These are phyloP conservation scores for Drosophila melanosoma DNA, from an alignment of 2,888 invertebrate species.

Conservation along the genomic window DNA sequence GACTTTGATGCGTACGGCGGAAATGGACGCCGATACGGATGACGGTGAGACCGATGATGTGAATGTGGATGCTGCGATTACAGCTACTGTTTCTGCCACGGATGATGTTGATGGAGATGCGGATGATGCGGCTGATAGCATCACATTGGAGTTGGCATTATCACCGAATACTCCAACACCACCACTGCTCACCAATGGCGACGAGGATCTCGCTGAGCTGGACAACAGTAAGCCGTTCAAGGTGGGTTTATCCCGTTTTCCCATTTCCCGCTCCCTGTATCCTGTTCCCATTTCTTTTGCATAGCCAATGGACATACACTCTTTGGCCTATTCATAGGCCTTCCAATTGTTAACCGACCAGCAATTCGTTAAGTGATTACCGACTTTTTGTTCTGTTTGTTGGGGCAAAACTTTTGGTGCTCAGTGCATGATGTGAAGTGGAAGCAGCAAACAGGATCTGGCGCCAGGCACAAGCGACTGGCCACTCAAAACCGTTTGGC, in stretches of 20 bases:
- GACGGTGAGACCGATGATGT: slow-evolving; percentile 46
- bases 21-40: slow-evolving; percentile 74
- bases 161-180: slow-evolving; percentile 72
- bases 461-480: slow-evolving; percentile 28
- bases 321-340: slow-evolving; percentile 28
- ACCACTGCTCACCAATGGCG: slow-evolving; percentile 62
- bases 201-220: slow-evolving; percentile 68
- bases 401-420: slow-evolving; percentile 31
- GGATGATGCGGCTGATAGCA: slow-evolving; percentile 73
- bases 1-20: slow-evolving; percentile 70
- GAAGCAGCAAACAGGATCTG: slow-evolving; percentile 7
- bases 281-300: background rate
- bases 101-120: slow-evolving; percentile 39
- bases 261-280: background rate
- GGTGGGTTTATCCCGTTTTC: slow-evolving; percentile 46
- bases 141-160: slow-evolving; percentile 68
- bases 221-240: slow-evolving; percentile 76
- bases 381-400: slow-evolving; percentile 21
- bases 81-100: slow-evolving; percentile 21
- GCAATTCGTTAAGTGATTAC: slow-evolving; percentile 70
- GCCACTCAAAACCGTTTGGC: slow-evolving; percentile 39
- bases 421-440: slow-evolving; percentile 34
- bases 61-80: slow-evolving; percentile 10
- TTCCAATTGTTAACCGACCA: slow-evolving; percentile 45
- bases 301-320: slow-evolving; percentile 10